Conservation (phyloP, 2,888 invertebrate genomes). For the Geophilus truncorum region DNA sequence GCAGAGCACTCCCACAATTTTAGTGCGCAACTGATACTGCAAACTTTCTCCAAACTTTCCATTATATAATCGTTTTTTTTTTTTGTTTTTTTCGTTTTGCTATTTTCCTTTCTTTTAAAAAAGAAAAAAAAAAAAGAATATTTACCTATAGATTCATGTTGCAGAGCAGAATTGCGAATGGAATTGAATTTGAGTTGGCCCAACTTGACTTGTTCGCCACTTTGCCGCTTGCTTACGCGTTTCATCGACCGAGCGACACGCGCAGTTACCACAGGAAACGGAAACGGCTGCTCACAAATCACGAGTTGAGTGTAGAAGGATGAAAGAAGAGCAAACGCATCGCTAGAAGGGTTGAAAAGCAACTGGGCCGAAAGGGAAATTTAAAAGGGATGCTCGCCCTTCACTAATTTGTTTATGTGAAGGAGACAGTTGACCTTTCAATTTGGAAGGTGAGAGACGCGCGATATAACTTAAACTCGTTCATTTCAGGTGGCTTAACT, state of each 20-base stretch:
- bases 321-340: neutral
- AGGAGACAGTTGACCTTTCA: neutral
- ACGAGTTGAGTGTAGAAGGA: neutral
- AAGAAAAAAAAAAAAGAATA: neutral
- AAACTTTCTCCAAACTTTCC: neutral
- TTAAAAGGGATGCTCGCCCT: neutral
- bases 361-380: neutral
- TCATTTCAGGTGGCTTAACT: neutral
- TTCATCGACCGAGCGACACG: slow-evolving; percentile 25
- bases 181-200: slow-evolving; percentile 7
- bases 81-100: neutral
- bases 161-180: neutral
- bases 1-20: neutral
- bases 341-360: neutral
- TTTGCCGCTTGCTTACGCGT: slow-evolving; percentile 27
- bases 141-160: neutral
- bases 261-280: slow-evolving; percentile 25
- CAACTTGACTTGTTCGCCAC: slow-evolving; percentile 15
- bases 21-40: neutral
- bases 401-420: neutral
- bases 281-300: slow-evolving; percentile 27
- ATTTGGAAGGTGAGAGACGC: neutral
- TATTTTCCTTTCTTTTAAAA: neutral
- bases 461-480: neutral
- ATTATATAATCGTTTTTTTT: neutral